Conservation (phyloP, 2,797 vertebrate genomes). For the Chaetophractus vellerosus region DNA sequence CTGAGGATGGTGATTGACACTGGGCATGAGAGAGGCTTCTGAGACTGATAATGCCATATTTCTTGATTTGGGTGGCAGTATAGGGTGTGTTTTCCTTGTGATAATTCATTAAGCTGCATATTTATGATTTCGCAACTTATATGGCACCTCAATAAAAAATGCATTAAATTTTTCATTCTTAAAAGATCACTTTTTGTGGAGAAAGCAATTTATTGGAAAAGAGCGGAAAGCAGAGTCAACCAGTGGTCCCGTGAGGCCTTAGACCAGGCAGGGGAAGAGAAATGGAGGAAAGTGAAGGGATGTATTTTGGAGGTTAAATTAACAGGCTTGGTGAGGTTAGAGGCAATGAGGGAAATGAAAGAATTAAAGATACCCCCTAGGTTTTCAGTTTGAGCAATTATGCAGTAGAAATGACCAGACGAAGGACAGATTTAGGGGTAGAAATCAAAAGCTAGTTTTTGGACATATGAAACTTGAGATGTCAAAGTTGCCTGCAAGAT, state of each 20-base stretch:
- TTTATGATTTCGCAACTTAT: background rate
- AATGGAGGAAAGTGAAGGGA: background rate
- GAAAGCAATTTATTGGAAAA: background rate
- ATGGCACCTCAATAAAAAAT: background rate
- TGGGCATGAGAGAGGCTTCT: background rate
- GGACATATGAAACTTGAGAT: background rate
- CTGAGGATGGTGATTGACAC: background rate
- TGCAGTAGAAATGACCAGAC: background rate
- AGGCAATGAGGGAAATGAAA: background rate
- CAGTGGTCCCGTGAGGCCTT: background rate
- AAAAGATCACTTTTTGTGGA: background rate
- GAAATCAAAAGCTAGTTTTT: constrained; percentile 15
- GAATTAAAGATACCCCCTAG: background rate
- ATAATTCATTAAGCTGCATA: background rate
- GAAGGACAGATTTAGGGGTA: background rate
- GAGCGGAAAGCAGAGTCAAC: background rate
- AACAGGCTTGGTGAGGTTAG: background rate
- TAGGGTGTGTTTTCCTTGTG: background rate
- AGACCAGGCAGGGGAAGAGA: background rate
- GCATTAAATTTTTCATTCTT: background rate
- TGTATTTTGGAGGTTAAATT: background rate
- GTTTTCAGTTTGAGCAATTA: background rate
- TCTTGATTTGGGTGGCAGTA: background rate
- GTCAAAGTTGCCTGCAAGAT: background rate
- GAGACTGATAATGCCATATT: background rate